phyloP scores from a whole-genome alignment of 2,888 invertebrate genomes.

The Polyommatus icarus region DNA sequence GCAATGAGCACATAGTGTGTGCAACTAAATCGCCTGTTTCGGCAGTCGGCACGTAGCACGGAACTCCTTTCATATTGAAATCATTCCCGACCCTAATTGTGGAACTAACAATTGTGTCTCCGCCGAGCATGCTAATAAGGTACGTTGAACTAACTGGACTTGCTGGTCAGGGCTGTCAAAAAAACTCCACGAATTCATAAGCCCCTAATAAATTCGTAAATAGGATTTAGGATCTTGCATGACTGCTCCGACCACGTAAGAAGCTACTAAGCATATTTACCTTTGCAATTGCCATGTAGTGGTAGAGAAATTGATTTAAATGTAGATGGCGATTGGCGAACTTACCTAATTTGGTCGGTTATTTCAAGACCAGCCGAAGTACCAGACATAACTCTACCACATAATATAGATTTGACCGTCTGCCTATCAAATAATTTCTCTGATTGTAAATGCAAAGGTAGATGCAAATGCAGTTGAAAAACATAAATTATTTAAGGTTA shows the following conservation, averaged over 20 bases:
- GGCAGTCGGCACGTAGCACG: conserved; percentile 22
- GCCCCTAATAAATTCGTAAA: too few relatives aligned
- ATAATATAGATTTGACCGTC: too few relatives aligned
- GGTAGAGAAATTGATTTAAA: neutral
- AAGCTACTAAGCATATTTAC: neutral
- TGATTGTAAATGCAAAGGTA: too few relatives aligned
- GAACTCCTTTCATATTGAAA: conserved; percentile 26
- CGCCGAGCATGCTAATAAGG: conserved; percentile 21
- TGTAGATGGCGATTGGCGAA: too few relatives aligned
- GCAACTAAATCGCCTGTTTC: neutral
- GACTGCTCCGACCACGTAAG: too few relatives aligned
- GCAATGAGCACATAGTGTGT: neutral
- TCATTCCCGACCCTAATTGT: conserved; percentile 18
- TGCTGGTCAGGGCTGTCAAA: neutral
- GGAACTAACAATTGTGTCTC: conserved; percentile 21
- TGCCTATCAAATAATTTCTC: too few relatives aligned
- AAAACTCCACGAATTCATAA: neutral
- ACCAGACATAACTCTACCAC: too few relatives aligned
- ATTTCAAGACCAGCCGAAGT: too few relatives aligned
- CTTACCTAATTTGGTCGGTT: too few relatives aligned
- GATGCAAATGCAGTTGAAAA: too few relatives aligned
- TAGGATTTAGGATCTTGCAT: too few relatives aligned
- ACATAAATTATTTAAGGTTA: too few relatives aligned
- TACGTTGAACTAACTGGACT: conserved; percentile 13
- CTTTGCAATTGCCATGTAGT: neutral